Evolutionary conservation across 1,140 invertebrate genomes (phyloP).

Genomic region (Paralvinella palmiformis): DNA sequence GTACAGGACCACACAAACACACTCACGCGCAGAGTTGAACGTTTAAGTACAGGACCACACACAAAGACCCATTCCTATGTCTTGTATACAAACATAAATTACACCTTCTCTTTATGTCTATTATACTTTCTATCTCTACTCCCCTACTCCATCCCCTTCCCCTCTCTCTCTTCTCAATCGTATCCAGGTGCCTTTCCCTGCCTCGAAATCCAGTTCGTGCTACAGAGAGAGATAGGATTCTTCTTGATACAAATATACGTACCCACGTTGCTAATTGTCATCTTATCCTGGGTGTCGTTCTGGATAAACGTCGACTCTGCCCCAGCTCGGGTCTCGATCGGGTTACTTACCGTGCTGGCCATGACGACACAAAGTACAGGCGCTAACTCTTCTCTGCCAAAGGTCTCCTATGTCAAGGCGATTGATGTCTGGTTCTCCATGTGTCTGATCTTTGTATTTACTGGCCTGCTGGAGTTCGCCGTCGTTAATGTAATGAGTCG

Average conservation of each 20-base stretch:
- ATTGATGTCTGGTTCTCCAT: constrained; percentile 67
- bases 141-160: no score
- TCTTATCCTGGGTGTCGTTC: constrained; percentile 89
- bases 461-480: constrained; percentile 72
- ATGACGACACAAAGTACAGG: constrained; percentile 28
- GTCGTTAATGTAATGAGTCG: constrained; percentile 54
- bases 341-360: constrained; percentile 33
- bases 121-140: no score
- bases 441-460: constrained; percentile 78
- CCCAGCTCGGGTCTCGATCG: constrained; percentile 51
- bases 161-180: not conserved
- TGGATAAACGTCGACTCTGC: constrained; percentile 63
- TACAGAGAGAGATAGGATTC: constrained; percentile 65
- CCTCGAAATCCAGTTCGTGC: constrained; percentile 72
- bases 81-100: no score
- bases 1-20: no score
- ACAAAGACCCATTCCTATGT: no score
- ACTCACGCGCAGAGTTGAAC: no score
- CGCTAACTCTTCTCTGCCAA: constrained; percentile 20
- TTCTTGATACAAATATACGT: constrained; percentile 85
- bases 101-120: no score
- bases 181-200: constrained; percentile 16
- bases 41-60: no score
- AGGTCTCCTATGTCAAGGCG: constrained; percentile 53
- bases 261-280: constrained; percentile 84